These are phyloP conservation scores for Noctuana brunneofusca DNA, from an alignment of 2,888 invertebrate genomes.

Conservation along the genomic window DNA sequence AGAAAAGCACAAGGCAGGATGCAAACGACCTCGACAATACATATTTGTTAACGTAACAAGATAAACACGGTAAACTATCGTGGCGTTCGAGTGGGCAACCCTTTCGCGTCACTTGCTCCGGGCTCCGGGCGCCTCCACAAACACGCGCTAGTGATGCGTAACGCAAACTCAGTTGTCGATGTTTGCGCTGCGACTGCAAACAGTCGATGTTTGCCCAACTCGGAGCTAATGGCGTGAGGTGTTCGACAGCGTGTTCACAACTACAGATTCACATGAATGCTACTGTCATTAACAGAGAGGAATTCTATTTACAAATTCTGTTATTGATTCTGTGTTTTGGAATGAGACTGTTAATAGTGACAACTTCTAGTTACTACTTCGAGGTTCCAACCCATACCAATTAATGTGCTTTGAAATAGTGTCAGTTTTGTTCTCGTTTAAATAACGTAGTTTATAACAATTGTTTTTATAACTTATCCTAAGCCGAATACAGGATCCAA, in stretches of 20 bases:
- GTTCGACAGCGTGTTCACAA: constrained; percentile 60
- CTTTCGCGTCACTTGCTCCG: constrained; percentile 45
- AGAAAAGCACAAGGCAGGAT: constrained; percentile 42
- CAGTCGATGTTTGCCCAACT: constrained; percentile 76
- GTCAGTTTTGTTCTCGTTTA: not conserved
- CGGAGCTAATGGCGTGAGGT: constrained; percentile 74
- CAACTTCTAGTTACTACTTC: not conserved
- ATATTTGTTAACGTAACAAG: constrained; percentile 70
- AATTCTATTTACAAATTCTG: constrained; percentile 35
- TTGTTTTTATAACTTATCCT: not conserved
- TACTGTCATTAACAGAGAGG: constrained; percentile 67
- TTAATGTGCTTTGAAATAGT: not conserved
- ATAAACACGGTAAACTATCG: constrained; percentile 75
- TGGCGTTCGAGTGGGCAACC: constrained; percentile 70
- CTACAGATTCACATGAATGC: constrained; percentile 66
- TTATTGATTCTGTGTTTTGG: too few relatives aligned
- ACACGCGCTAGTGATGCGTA: constrained; percentile 77
- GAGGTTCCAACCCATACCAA: not conserved
- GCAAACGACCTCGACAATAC: constrained; percentile 58
- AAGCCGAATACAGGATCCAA: not conserved
- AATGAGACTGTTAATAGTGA: too few relatives aligned
- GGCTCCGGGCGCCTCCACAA: too few relatives aligned
- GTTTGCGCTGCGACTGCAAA: constrained; percentile 74
- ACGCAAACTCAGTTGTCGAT: constrained; percentile 80
- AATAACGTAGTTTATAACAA: too few relatives aligned